These are phyloP conservation scores for Leptobrachium ailaonicum DNA, from an alignment of 2,113 vertebrate genomes.

Conservation along the genomic window DNA sequence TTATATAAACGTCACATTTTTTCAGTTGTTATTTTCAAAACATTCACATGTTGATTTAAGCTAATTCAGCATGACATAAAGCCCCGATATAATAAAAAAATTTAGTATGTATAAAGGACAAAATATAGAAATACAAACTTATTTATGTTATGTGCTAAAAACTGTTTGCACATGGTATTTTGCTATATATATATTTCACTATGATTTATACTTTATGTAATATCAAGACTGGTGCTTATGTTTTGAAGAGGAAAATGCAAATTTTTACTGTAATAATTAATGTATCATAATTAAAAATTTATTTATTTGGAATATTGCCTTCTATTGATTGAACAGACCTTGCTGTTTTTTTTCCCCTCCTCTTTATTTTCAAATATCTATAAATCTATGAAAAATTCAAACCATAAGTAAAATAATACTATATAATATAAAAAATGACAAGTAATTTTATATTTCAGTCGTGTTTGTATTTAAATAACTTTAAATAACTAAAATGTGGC, in stretches of 20 bases:
- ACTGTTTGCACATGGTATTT: slow-evolving; percentile 73
- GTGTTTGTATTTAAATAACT: no score
- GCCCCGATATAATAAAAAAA: slow-evolving; percentile 64
- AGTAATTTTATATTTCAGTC: no score
- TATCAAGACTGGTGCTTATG: slow-evolving; percentile 82
- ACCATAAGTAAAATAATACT: not conserved
- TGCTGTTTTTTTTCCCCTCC: slow-evolving; percentile 9
- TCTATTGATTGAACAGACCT: slow-evolving; percentile 57
- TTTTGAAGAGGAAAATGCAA: slow-evolving; percentile 74
- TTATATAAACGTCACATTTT: slow-evolving; percentile 58
- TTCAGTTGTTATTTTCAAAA: slow-evolving; percentile 60
- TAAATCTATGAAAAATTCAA: slow-evolving; percentile 1
- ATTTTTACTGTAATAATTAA: slow-evolving; percentile 84
- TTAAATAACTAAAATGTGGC: no score
- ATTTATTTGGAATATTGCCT: slow-evolving; percentile 75
- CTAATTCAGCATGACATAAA: slow-evolving; percentile 68
- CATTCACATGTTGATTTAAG: slow-evolving; percentile 57
- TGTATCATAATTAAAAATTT: slow-evolving; percentile 81
- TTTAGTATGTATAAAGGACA: slow-evolving; percentile 61
- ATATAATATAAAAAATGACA: not conserved
- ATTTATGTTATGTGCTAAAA: slow-evolving; percentile 67
- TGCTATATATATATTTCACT: slow-evolving; percentile 68
- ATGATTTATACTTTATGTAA: slow-evolving; percentile 67
- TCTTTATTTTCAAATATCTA: slow-evolving; percentile 9
- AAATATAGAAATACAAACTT: slow-evolving; percentile 52